A percentile compares a stretch with the other conserved stretches of the same genome.
phyloP scores from a whole-genome alignment of 2,797 vertebrate species.

The Columba guinea region DNA sequence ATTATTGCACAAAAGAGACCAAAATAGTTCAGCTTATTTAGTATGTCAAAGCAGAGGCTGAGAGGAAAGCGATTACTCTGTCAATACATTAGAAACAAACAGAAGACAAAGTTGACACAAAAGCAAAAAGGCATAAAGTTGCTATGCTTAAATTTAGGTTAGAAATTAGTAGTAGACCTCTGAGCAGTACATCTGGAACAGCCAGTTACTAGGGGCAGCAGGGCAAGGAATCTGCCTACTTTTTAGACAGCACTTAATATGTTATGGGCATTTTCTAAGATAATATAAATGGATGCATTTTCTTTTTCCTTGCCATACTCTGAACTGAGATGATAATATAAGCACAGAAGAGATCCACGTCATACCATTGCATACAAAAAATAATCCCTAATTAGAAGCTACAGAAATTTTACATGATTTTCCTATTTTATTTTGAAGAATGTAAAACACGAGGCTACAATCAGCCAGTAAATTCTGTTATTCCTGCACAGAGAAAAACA shows the following conservation, averaged over 20 bases:
- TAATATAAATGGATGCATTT: neutral
- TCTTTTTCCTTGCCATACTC: neutral
- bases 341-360: neutral
- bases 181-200: neutral
- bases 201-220: neutral
- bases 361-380: neutral
- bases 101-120: neutral
- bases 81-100: neutral
- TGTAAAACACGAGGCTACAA: neutral
- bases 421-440: neutral
- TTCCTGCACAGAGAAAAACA: neutral
- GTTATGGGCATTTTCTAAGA: neutral
- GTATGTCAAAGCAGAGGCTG: neutral
- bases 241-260: neutral
- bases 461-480: neutral
- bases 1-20: neutral
- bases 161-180: neutral
- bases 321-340: neutral
- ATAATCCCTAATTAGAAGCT: neutral
- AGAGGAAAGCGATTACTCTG: neutral
- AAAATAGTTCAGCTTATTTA: neutral
- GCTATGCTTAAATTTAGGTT: neutral
- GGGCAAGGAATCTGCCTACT: neutral
- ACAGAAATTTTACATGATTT: neutral
- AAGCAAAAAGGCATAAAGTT: neutral